These are phyloP conservation scores for Parazoanthus atlanticus DNA, from an alignment of 92 coral and sea anemone species.

Conservation along the genomic window DNA sequence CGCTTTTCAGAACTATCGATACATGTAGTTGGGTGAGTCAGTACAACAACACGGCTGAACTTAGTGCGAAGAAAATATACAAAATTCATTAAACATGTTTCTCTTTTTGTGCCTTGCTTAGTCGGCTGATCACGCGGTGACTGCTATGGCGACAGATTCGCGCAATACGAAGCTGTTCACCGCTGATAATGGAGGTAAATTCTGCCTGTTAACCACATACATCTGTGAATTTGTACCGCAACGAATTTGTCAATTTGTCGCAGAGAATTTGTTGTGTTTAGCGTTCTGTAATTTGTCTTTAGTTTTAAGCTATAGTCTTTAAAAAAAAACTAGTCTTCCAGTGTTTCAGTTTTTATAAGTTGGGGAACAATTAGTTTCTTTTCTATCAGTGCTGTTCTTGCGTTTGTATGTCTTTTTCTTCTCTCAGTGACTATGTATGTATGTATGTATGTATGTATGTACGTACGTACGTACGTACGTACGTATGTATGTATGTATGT, in stretches of 20 bases:
- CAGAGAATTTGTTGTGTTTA: too few species aligned
- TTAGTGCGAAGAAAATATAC: not conserved
- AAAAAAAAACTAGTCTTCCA: not conserved
- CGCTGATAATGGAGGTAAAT: slow-evolving; percentile 84
- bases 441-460: not conserved
- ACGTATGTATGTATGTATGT: not conserved
- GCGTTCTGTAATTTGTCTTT: too few species aligned
- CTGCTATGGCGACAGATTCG: slow-evolving; percentile 80
- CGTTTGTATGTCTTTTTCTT: too few species aligned
- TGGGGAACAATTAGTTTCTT: too few species aligned
- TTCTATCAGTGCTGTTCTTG: too few species aligned
- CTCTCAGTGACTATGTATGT: too few species aligned
- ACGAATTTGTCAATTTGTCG: too few species aligned
- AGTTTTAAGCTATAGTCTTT: not conserved
- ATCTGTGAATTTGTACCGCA: too few species aligned
- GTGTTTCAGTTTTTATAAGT: not conserved
- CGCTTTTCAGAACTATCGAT: too few species aligned
- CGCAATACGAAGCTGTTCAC: slow-evolving; percentile 84
- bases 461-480: not conserved
- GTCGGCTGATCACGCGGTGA: slow-evolving; percentile 68
- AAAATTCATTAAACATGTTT: not conserved
- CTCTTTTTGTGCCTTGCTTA: slow-evolving; percentile 8
- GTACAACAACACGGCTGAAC: not conserved
- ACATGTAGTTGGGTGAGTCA: too few species aligned
- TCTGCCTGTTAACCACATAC: not conserved